Evolutionary conservation across 2,888 invertebrate species (phyloP).

Genomic region (Autographa gamma): DNA sequence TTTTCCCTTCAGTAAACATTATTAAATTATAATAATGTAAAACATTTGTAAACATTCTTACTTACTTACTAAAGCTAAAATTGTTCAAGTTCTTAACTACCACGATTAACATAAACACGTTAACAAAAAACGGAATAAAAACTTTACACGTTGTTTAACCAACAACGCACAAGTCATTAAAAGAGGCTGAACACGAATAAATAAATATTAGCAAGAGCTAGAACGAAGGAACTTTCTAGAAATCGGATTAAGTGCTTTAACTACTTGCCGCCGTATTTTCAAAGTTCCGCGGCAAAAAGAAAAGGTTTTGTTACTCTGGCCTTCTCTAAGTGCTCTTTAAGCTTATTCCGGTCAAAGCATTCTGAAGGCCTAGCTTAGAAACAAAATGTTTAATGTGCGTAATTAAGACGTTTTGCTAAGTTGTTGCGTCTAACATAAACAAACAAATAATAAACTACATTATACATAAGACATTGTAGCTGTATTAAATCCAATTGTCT

Average conservation of each 20-base stretch:
- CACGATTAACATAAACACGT: too few species aligned
- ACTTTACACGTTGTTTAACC: neutral
- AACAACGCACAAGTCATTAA: constrained; percentile 12
- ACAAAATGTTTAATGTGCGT: constrained; percentile 7
- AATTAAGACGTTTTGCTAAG: neutral
- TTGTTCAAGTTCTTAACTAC: too few species aligned
- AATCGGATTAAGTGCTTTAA: constrained; percentile 52
- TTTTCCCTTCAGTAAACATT: too few species aligned
- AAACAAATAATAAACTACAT: too few species aligned
- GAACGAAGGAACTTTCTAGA: constrained; percentile 28
- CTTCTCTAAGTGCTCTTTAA: constrained; percentile 18
- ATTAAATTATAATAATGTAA: too few species aligned
- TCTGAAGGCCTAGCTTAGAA: constrained; percentile 5
- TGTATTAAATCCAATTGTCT: too few species aligned
- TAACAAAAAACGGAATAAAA: neutral
- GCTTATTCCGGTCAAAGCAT: constrained; percentile 15
- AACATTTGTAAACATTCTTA: too few species aligned
- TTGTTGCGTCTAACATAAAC: neutral
- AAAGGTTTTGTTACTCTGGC: constrained; percentile 25
- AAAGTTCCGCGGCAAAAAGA: constrained; percentile 38
- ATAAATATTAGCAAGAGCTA: constrained; percentile 24
- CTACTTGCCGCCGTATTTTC: constrained; percentile 31
- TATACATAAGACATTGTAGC: too few species aligned
- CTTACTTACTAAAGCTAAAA: too few species aligned
- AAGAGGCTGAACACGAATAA: constrained; percentile 24